Evolutionary conservation across 2,797 vertebrate genomes (phyloP).

Genomic region (Leptatherina wallacei): DNA sequence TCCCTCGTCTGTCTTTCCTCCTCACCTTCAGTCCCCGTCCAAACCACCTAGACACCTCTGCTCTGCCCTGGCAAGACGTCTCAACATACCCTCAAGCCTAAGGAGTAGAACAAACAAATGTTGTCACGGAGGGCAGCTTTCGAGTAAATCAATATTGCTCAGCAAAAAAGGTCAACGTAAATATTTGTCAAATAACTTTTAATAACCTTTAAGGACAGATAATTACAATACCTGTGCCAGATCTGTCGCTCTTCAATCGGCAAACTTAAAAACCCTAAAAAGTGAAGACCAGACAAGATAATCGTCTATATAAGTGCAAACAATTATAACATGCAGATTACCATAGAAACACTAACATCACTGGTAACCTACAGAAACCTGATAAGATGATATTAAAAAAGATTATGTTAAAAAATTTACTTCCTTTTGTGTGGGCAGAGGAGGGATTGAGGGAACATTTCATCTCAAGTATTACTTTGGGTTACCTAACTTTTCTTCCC

Average conservation of each 20-base stretch:
- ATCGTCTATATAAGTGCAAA: constrained; percentile 1
- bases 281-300: constrained; percentile 18
- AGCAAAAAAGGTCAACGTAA: constrained; percentile 19
- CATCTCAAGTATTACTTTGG: not conserved
- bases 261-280: constrained; percentile 47
- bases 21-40: constrained; percentile 83
- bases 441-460: not conserved
- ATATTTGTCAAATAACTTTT: not conserved
- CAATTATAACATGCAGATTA: constrained; percentile 3
- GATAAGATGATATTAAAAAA: not conserved
- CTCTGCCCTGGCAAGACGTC: constrained; percentile 82
- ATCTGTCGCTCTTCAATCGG: constrained; percentile 38
- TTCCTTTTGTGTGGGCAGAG: not conserved
- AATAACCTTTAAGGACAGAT: constrained; percentile 4
- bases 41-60: constrained; percentile 84
- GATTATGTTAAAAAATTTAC: not conserved
- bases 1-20: constrained; percentile 70
- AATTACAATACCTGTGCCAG: constrained; percentile 57
- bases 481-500: too few species aligned
- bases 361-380: constrained; percentile 17
- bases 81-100: constrained; percentile 91
- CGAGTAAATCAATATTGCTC: not conserved
- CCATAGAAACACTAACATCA: constrained; percentile 1
- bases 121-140: not conserved
- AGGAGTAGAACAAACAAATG: constrained; percentile 14